A percentile compares a stretch with the other conserved stretches of the same genome.
Conservation (phyloP, 2,888 invertebrate species). For the Ectemnius continuus region DNA sequence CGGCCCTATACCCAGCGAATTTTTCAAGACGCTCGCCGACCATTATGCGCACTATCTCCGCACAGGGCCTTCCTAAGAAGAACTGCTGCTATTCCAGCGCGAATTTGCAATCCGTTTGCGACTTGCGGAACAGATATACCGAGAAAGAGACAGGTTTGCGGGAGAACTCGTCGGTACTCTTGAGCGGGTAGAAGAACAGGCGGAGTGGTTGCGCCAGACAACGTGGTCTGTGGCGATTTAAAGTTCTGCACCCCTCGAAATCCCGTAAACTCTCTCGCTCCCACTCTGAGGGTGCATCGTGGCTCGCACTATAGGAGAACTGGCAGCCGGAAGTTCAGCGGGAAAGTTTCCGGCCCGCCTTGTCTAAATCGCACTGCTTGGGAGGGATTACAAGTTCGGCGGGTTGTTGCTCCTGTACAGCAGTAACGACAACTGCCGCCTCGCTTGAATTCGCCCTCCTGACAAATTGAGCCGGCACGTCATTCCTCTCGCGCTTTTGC, state of each 20-base stretch:
- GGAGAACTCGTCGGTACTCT: not conserved
- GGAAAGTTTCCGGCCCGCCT: constrained; percentile 66
- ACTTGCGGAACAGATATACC: constrained; percentile 1
- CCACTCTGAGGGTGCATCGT: not conserved
- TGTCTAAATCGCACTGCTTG: constrained; percentile 68
- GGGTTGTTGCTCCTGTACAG: constrained; percentile 37
- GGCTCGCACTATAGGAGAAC: constrained; percentile 26
- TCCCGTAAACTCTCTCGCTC: not conserved
- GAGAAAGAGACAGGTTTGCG: not conserved
- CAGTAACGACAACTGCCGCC: constrained; percentile 13
- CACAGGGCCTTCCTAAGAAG: constrained; percentile 1
- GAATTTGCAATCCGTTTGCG: constrained; percentile 14
- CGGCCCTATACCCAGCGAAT: constrained; percentile 10
- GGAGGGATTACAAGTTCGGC: constrained; percentile 71
- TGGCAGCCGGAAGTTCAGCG: constrained; percentile 60
- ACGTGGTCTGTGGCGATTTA: constrained; percentile 52
- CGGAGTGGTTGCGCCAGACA: constrained; percentile 29
- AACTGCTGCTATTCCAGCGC: constrained; percentile 3
- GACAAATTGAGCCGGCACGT: constrained; percentile 53
- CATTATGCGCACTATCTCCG: constrained; percentile 22
- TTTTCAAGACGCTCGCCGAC: constrained; percentile 24
- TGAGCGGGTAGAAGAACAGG: not conserved
- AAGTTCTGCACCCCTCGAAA: constrained; percentile 27
- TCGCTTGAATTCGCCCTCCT: constrained; percentile 39
- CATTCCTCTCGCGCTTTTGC: not conserved